phyloP scores from a whole-genome alignment of 2,797 vertebrate species.

The Forpus xanthops region DNA sequence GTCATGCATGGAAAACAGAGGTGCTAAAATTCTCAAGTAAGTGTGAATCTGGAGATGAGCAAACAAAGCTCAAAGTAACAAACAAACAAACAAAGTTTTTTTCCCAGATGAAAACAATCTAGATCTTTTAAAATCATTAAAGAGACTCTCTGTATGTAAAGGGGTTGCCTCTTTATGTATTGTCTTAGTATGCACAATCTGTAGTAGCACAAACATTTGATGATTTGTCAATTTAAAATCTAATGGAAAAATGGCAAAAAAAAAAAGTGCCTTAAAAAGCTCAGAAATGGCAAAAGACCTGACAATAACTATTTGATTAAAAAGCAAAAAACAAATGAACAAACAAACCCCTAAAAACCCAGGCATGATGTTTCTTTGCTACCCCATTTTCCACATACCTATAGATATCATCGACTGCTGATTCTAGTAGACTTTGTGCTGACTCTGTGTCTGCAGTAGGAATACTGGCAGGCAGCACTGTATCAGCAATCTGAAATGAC shows the following conservation, averaged over 20 bases:
- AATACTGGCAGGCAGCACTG: conserved; percentile 62
- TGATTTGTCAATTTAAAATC: not conserved
- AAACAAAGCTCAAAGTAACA: not conserved
- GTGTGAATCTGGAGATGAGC: not conserved
- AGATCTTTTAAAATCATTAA: not conserved
- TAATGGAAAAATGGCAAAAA: not conserved
- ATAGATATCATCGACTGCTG: conserved; percentile 59
- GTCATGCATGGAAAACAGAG: not conserved
- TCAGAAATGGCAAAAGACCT: not conserved
- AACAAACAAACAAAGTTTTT: not conserved
- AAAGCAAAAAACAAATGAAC: too few species aligned
- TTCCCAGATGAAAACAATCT: not conserved
- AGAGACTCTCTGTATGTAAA: not conserved
- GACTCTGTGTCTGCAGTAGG: conserved; percentile 78
- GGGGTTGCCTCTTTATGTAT: not conserved
- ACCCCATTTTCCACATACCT: conserved; percentile 26
- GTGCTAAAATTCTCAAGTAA: not conserved
- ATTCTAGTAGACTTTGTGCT: conserved; percentile 76
- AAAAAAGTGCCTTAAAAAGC: not conserved
- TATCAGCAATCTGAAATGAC: conserved; percentile 75
- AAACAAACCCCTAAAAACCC: accelerated
- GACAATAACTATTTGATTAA: not conserved
- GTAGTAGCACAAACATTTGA: not conserved
- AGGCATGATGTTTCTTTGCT: not conserved
- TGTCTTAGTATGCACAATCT: not conserved